Conservation (phyloP, 2,113 vertebrate species). For the Apteryx owenii region DNA sequence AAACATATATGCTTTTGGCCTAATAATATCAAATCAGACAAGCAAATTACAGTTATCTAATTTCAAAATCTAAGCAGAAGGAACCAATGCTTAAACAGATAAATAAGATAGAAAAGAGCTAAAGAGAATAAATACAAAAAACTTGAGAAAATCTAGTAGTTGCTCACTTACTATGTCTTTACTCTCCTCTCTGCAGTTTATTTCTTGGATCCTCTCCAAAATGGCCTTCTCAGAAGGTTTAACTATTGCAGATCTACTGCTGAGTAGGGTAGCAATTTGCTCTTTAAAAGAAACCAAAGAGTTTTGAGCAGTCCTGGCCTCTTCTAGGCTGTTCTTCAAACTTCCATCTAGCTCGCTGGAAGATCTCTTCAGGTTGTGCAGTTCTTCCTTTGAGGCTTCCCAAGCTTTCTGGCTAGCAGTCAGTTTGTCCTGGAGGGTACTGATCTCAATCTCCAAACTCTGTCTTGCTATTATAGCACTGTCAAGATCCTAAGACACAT, state of each 20-base stretch:
- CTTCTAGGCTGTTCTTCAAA: conserved; percentile 71
- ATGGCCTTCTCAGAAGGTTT: conserved; percentile 75
- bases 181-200: conserved; percentile 72
- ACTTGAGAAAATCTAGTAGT: neutral
- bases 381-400: conserved; percentile 75
- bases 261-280: conserved; percentile 74
- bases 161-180: conserved; percentile 69
- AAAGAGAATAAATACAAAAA: neutral
- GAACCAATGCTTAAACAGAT: neutral
- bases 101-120: neutral
- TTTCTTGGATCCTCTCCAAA: conserved; percentile 75
- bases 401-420: conserved; percentile 77
- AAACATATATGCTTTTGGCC: neutral
- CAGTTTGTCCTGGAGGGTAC: conserved; percentile 78
- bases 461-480: conserved; percentile 62
- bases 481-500: conserved; percentile 81
- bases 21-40: neutral
- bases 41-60: neutral
- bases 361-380: conserved; percentile 75
- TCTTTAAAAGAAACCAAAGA: conserved; percentile 76
- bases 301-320: conserved; percentile 61
- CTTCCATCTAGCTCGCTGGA: conserved; percentile 76
- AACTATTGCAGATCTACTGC: neutral
- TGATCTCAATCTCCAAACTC: conserved; percentile 79
- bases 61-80: neutral